Percentiles rank a stretch among this genome's conserved stretches.
Evolutionary conservation across 2,797 vertebrate genomes (phyloP).

Genomic region (Enteromius thamalakanensis): DNA sequence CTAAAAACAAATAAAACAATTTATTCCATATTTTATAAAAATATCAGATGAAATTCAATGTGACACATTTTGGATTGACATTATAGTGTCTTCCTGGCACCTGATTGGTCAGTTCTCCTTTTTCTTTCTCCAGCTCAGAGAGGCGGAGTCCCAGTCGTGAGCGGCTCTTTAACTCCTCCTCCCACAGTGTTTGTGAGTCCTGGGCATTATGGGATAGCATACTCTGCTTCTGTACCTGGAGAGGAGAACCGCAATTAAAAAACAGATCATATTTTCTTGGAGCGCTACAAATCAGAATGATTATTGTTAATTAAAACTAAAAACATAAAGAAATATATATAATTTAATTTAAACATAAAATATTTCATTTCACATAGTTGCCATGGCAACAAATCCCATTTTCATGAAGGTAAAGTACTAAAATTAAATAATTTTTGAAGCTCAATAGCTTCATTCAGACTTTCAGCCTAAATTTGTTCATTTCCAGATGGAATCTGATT

Average conservation of each 20-base stretch:
- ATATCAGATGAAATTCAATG: not conserved
- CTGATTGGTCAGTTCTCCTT: conserved; percentile 80
- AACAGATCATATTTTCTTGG: not conserved
- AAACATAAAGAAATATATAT: no score
- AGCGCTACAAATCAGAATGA: not conserved
- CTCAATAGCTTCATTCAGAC: not conserved
- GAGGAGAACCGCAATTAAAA: not conserved
- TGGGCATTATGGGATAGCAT: conserved; percentile 79
- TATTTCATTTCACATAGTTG: no score
- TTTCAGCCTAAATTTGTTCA: no score
- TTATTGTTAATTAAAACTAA: not conserved
- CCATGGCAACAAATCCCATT: not conserved
- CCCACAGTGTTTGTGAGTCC: conserved; percentile 83
- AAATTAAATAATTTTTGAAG: not conserved
- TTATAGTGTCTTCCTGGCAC: conserved; percentile 62
- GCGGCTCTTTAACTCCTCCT: conserved; percentile 85
- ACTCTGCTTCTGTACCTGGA: conserved; percentile 83
- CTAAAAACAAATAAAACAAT: not conserved
- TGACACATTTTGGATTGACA: not conserved
- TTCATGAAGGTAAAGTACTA: not conserved
- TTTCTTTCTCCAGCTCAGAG: conserved; percentile 85
- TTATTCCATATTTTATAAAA: not conserved
- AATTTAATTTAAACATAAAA: no score
- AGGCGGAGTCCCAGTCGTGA: conserved; percentile 81
- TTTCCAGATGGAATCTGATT: no score